A percentile compares a stretch with the other conserved stretches of the same genome.
These are phyloP conservation scores for Drepanosiphum platanoidis DNA, from an alignment of 2,888 invertebrate species.

Conservation along the genomic window DNA sequence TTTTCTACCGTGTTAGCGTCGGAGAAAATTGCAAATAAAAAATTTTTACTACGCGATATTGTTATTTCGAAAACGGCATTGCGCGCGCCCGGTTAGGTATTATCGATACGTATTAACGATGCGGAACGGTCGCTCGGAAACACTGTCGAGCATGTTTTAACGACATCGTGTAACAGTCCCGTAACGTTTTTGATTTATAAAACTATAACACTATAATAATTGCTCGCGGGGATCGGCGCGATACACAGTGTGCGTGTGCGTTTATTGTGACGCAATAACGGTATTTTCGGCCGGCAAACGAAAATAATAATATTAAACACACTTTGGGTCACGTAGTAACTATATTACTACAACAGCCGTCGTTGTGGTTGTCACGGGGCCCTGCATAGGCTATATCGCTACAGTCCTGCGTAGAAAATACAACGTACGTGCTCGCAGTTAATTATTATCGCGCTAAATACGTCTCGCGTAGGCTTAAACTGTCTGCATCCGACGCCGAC, in stretches of 20 bases:
- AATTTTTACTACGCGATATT: no score
- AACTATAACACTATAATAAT: no score
- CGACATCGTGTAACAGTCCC: no score
- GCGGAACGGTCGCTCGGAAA: no score
- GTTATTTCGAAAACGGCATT: no score
- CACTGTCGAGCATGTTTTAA: no score
- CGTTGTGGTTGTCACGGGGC: background rate
- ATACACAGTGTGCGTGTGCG: background rate
- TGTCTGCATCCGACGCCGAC: background rate
- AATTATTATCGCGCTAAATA: slow-evolving; percentile 24
- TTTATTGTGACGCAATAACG: background rate
- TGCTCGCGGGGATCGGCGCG: background rate
- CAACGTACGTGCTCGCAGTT: slow-evolving; percentile 2
- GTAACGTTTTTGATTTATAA: no score
- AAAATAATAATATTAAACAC: background rate
- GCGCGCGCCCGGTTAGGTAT: no score
- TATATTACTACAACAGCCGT: no score
- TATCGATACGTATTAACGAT: no score
- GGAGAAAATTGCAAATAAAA: no score
- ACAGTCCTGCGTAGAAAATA: slow-evolving; percentile 9
- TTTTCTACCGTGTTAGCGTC: no score
- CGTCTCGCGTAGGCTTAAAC: slow-evolving; percentile 15
- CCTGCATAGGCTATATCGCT: slow-evolving; percentile 20
- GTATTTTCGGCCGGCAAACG: background rate
- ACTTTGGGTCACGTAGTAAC: background rate